Conservation (phyloP, 1,140 invertebrate genomes). For the Drosophila serrata region DNA sequence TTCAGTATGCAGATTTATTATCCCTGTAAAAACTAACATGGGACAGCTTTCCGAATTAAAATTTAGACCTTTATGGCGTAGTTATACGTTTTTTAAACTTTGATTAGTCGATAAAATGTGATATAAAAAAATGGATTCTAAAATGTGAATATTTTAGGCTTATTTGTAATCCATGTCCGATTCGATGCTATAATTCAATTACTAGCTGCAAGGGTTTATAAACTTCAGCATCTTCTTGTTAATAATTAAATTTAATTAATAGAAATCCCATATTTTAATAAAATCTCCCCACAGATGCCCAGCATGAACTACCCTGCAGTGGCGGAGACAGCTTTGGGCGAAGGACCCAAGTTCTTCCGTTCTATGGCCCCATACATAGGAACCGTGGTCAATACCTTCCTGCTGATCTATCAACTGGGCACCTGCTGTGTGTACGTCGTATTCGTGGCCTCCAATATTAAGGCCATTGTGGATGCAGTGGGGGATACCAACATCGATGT, state of each 20-base stretch:
- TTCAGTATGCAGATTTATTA: too few relatives aligned
- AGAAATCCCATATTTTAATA: background rate
- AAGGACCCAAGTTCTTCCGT: slow-evolving; percentile 89
- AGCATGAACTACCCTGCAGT: slow-evolving; percentile 90
- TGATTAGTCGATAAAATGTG: too few relatives aligned
- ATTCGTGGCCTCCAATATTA: slow-evolving; percentile 92
- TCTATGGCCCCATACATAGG: slow-evolving; percentile 87
- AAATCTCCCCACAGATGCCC: slow-evolving; percentile 85
- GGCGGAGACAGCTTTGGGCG: slow-evolving; percentile 89
- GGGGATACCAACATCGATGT: slow-evolving; percentile 85
- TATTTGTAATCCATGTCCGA: too few relatives aligned
- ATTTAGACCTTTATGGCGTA: too few relatives aligned
- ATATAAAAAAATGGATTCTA: too few relatives aligned
- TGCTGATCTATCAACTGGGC: slow-evolving; percentile 94
- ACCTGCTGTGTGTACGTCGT: slow-evolving; percentile 96
- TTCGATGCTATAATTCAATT: too few relatives aligned
- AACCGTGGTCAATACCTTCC: slow-evolving; percentile 89
- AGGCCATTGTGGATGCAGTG: slow-evolving; percentile 87
- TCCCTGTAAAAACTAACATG: too few relatives aligned
- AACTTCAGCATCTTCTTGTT: too few relatives aligned
- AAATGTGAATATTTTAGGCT: too few relatives aligned
- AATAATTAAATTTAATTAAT: background rate
- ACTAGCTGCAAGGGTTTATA: too few relatives aligned
- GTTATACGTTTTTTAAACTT: too few relatives aligned
- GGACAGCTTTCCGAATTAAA: too few relatives aligned